phyloP scores from a whole-genome alignment of 2,888 invertebrate genomes.

The Lacanobia oleracea region DNA sequence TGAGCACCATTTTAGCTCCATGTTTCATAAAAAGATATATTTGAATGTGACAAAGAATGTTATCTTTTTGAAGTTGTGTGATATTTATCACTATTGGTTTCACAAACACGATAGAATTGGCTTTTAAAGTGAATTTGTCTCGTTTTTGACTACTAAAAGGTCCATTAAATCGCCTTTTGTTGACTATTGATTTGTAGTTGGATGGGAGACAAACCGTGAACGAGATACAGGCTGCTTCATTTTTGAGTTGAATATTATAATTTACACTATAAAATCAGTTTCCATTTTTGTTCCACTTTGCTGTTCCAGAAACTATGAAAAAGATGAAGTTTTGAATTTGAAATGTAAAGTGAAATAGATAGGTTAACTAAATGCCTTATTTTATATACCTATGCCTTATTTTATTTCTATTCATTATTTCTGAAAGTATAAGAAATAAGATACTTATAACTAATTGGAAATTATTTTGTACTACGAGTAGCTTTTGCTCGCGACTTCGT shows the following conservation, averaged over 20 bases:
- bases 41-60: slow-evolving; percentile 55
- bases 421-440: too few species aligned
- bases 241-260: not conserved
- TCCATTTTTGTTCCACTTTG: not conserved
- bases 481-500: too few species aligned
- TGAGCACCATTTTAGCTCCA: slow-evolving; percentile 28
- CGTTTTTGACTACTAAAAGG: slow-evolving; percentile 85
- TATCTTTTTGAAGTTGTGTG: slow-evolving; percentile 52
- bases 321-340: not conserved
- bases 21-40: slow-evolving; percentile 47
- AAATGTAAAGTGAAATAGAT: not conserved
- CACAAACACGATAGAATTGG: slow-evolving; percentile 76
- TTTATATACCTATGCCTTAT: too few species aligned
- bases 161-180: slow-evolving; percentile 85
- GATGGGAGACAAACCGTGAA: slow-evolving; percentile 70
- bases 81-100: slow-evolving; percentile 73
- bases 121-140: slow-evolving; percentile 88
- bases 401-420: too few species aligned
- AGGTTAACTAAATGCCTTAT: too few species aligned
- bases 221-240: slow-evolving; percentile 74
- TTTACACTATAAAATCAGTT: not conserved
- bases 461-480: too few species aligned
- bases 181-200: slow-evolving; percentile 84
- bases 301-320: too few species aligned
- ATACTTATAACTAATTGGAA: too few species aligned